Evolutionary conservation across 1,140 invertebrate genomes (phyloP).

Genomic region (Diuraphis noxia): DNA sequence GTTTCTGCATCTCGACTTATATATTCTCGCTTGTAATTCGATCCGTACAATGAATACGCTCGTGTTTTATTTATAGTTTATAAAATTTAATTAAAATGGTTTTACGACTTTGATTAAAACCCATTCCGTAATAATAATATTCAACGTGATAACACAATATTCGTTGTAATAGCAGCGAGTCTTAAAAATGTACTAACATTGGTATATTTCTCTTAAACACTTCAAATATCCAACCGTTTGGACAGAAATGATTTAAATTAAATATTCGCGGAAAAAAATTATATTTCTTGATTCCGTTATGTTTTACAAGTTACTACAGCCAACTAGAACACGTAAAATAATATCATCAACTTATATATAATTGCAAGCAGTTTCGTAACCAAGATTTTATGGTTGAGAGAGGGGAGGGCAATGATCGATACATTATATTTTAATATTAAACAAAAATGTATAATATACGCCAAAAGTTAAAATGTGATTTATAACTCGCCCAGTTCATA

Average conservation of each 20-base stretch:
- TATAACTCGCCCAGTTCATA: too few species aligned
- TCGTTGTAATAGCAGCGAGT: neutral
- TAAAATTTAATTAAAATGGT: constrained; percentile 24
- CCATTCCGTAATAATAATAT: neutral
- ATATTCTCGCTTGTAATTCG: neutral
- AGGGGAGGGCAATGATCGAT: too few species aligned
- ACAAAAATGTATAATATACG: too few species aligned
- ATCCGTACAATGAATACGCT: neutral
- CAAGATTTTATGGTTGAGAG: too few species aligned
- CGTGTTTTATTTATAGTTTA: neutral
- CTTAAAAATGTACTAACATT: constrained; percentile 19
- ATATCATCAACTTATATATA: too few species aligned
- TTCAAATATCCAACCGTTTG: neutral
- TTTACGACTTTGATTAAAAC: constrained; percentile 38
- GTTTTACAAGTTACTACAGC: too few species aligned
- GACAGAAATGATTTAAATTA: constrained; percentile 36
- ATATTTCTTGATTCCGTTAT: neutral
- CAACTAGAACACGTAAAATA: too few species aligned
- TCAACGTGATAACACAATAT: constrained; percentile 8
- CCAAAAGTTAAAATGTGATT: too few species aligned
- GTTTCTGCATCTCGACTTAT: neutral
- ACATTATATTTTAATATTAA: too few species aligned
- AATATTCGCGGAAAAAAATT: neutral
- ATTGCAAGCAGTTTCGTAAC: too few species aligned
- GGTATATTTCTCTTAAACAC: neutral